A percentile compares a stretch with the other conserved stretches of the same genome.
phyloP scores from a whole-genome alignment of 2,888 invertebrate genomes.

The Sphaeridia pumilis region DNA sequence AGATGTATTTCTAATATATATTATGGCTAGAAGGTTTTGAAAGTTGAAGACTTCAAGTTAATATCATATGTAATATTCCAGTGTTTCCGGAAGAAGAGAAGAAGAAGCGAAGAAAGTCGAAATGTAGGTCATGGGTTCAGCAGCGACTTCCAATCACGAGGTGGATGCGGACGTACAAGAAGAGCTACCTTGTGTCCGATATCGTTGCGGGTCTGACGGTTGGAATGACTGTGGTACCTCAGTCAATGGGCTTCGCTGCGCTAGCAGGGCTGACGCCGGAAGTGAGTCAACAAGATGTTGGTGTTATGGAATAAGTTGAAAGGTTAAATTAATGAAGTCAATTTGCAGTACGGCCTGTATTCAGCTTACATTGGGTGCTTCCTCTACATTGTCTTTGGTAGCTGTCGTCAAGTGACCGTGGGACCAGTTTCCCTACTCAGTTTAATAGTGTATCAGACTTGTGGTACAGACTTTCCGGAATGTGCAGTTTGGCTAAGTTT shows the following conservation, averaged over 20 bases:
- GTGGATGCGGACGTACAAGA: conserved; percentile 67
- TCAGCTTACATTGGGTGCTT: conserved; percentile 42
- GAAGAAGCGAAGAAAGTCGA: no score
- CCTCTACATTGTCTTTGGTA: conserved; percentile 44
- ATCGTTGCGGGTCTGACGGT: conserved; percentile 82
- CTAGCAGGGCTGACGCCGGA: conserved; percentile 7
- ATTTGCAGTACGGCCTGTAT: conserved; percentile 30
- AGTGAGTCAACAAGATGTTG: no score
- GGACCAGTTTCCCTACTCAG: conserved; percentile 28
- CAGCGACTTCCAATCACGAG: conserved; percentile 56
- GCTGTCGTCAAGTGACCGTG: conserved; percentile 44
- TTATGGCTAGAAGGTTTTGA: no score
- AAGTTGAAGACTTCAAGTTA: no score
- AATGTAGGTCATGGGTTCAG: no score
- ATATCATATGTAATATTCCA: no score
- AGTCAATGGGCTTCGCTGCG: conserved; percentile 53
- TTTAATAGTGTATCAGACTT: conserved; percentile 28
- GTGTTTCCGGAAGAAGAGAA: no score
- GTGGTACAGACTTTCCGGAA: conserved; percentile 24
- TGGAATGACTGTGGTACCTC: conserved; percentile 83
- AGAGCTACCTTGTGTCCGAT: conserved; percentile 65
- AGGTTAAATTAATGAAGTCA: not conserved
- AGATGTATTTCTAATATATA: no score
- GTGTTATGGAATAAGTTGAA: no score
- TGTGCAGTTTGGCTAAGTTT: conserved; percentile 32